Base-by-base conservation (phyloP, 1,140 invertebrate species). In the Drosophila fuyamai region DNA sequence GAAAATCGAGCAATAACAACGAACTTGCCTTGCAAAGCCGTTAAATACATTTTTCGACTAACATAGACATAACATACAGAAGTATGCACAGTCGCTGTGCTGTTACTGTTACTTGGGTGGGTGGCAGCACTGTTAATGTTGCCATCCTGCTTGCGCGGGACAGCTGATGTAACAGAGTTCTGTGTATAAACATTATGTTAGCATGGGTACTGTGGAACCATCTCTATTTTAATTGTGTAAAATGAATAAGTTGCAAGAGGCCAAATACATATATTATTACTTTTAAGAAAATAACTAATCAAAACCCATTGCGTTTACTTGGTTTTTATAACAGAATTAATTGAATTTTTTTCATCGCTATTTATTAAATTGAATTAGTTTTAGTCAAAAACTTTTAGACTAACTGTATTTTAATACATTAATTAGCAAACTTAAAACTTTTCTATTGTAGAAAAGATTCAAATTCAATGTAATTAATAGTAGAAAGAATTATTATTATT, bases 1-100 rank as follows among this genome's bases (percentile, higher is more conserved):
- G 55, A 60, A 60, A 23, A 62, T 59, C 35, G 14, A 62, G 59
- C 60, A 62, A 62, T 62, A 62, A 62, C 60, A 62, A 32, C 14
- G 14, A 62, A 23, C 36, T 36, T 18, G 59, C 53, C 29, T 41
- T 18, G 59, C 51, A 9, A n/a, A 10, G 23, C 55, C 35, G 14
- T 61, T 61, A 61, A 61, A 61, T 61, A 61, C 48, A 38, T 56
- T 41, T 56, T 16, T 23, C n/a, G 23, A 23, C 23, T 23, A 23
- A 23, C 23, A 23, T 23, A 23, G 2, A 23, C 23, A 23, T 23
- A 23, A 23, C 23, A 23, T 23, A 23, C 23, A 23, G 23, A 23
- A 23, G 23, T 23, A 23, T 23, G 23, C 23, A 23, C 23, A 23
- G 23, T 4, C 23, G 23, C 23, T 23, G 23, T 23, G 23, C 23